These are phyloP conservation scores for Apamea anceps DNA, from an alignment of 2,888 invertebrate species.

Conservation along the genomic window DNA sequence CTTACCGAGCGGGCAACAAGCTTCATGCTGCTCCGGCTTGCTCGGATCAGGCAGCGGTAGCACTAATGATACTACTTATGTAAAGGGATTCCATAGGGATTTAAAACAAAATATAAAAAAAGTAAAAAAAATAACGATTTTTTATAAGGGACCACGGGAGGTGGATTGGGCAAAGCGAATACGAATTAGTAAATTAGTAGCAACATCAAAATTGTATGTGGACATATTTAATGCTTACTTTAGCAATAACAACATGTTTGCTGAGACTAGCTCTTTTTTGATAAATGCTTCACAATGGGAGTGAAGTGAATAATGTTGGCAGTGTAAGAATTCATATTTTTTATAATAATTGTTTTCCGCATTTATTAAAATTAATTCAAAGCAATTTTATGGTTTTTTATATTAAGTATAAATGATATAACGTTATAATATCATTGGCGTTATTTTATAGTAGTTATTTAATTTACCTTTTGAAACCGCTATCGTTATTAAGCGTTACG, in stretches of 20 bases:
- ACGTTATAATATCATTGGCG: constrained; percentile 6
- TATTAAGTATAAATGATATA: neutral
- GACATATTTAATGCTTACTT: constrained; percentile 79
- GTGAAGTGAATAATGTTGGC: constrained; percentile 67
- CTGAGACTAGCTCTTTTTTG: constrained; percentile 70
- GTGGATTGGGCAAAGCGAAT: constrained; percentile 88
- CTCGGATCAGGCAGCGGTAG: constrained; percentile 96
- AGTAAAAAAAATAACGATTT: constrained; percentile 75
- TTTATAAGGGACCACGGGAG: constrained; percentile 78
- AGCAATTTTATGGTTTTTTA: neutral
- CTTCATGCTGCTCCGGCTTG: constrained; percentile 97
- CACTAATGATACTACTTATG: constrained; percentile 92
- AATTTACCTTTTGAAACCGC: constrained; percentile 18
- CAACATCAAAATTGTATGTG: constrained; percentile 82
- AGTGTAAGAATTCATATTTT: constrained; percentile 47
- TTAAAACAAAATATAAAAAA: constrained; percentile 85
- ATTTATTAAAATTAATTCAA: neutral
- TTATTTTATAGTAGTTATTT: constrained; percentile 42
- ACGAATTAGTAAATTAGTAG: constrained; percentile 90
- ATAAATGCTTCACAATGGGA: constrained; percentile 69
- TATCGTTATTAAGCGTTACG: constrained; percentile 51
- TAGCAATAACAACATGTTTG: constrained; percentile 71
- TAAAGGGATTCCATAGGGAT: constrained; percentile 83
- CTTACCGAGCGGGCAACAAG: constrained; percentile 97
- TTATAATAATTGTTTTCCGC: constrained; percentile 10